These are phyloP conservation scores for Enteromius radiatus DNA, from an alignment of 2,797 vertebrate species.

Conservation along the genomic window DNA sequence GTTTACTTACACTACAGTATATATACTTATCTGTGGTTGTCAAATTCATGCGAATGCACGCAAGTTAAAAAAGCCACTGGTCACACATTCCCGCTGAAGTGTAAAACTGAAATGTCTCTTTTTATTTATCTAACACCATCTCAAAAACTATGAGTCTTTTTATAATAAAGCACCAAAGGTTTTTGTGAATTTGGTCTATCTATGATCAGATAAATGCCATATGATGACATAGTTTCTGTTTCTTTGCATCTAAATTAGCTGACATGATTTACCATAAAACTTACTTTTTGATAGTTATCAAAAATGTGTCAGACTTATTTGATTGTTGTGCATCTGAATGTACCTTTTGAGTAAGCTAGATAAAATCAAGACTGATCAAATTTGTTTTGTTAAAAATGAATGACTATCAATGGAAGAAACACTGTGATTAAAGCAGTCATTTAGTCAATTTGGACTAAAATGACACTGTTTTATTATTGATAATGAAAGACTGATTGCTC, in stretches of 20 bases:
- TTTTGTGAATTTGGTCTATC: slow-evolving; percentile 59
- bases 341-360: not conserved
- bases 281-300: not conserved
- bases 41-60: not conserved
- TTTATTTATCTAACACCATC: slow-evolving; percentile 59
- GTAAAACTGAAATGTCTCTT: slow-evolving; percentile 49
- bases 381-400: not conserved
- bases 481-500: not conserved
- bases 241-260: slow-evolving; percentile 28
- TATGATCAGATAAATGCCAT: slow-evolving; percentile 54
- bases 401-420: not conserved
- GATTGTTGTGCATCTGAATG: not conserved
- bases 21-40: slow-evolving; percentile 5
- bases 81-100: slow-evolving; percentile 17
- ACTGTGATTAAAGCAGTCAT: not conserved
- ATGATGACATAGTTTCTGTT: slow-evolving; percentile 54
- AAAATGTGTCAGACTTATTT: not conserved
- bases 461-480: not conserved
- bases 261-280: not conserved
- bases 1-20: not conserved
- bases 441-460: not conserved
- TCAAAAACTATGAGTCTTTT: slow-evolving; percentile 51
- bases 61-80: not conserved
- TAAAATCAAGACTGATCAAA: not conserved
- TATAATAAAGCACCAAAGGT: slow-evolving; percentile 57